These are phyloP conservation scores for Drosophila rubida DNA, from an alignment of 2,888 invertebrate species.

Conservation along the genomic window DNA sequence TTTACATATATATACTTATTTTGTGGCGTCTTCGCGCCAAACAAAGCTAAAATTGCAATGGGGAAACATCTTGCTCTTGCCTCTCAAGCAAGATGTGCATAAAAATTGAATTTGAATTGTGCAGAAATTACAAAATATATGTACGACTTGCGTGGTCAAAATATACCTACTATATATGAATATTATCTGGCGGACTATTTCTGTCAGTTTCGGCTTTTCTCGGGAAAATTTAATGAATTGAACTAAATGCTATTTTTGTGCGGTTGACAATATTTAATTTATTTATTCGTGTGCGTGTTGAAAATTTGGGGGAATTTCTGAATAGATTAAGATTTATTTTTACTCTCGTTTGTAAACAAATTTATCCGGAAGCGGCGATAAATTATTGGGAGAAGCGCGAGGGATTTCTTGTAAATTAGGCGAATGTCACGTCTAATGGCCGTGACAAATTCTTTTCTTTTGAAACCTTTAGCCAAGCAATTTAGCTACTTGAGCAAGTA, in stretches of 20 bases:
- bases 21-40: constrained; percentile 18
- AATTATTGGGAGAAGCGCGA: background rate
- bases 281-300: background rate
- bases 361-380: background rate
- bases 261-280: constrained; percentile 2
- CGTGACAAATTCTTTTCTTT: background rate
- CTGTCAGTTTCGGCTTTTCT: background rate
- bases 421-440: too few species aligned
- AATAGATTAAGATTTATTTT: background rate
- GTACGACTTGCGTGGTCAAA: background rate
- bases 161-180: background rate
- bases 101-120: constrained; percentile 11
- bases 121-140: constrained; percentile 6
- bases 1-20: background rate
- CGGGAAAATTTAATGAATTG: constrained; percentile 11
- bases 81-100: background rate
- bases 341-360: background rate
- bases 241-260: constrained; percentile 11
- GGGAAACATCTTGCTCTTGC: background rate
- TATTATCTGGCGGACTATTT: constrained; percentile 5
- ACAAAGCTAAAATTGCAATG: constrained; percentile 33
- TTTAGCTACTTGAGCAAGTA: background rate
- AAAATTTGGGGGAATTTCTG: background rate
- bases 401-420: background rate
- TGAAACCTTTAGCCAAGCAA: too few species aligned